Evolutionary conservation across 2,797 vertebrate genomes (phyloP).

Genomic region (Balearica regulorum): DNA sequence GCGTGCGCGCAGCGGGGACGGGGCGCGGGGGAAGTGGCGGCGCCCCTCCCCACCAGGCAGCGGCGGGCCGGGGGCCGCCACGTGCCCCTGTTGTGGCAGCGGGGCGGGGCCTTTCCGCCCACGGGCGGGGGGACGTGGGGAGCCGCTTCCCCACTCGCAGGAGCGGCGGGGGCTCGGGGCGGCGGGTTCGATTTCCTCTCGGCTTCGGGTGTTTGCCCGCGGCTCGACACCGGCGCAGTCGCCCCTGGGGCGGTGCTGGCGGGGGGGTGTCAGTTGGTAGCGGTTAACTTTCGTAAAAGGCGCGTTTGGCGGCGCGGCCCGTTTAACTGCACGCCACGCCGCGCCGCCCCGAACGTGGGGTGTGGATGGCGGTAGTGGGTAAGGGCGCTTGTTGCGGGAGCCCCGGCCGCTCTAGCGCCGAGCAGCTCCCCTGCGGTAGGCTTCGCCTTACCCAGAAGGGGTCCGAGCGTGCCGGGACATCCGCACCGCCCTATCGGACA

Average conservation of each 20-base stretch:
- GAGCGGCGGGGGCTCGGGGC: not conserved
- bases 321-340: too few relatives aligned
- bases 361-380: fast-evolving
- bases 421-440: not conserved
- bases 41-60: not conserved
- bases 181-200: not conserved
- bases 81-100: not conserved
- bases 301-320: not conserved
- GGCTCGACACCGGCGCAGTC: not conserved
- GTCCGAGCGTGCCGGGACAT: too few relatives aligned
- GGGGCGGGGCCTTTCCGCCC: not conserved
- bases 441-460: not conserved
- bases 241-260: not conserved
- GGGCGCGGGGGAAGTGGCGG: not conserved
- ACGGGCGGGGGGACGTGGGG: not conserved
- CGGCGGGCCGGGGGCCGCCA: not conserved
- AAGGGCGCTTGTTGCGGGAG: not conserved
- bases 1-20: not conserved
- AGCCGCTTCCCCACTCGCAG: not conserved
- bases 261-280: too few relatives aligned
- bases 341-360: too few relatives aligned
- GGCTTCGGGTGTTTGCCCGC: not conserved
- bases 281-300: not conserved
- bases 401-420: not conserved
- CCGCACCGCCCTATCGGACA: fast-evolving